phyloP scores from a whole-genome alignment of 2,797 vertebrate species.

The Cynodonichthys magdalenae region DNA sequence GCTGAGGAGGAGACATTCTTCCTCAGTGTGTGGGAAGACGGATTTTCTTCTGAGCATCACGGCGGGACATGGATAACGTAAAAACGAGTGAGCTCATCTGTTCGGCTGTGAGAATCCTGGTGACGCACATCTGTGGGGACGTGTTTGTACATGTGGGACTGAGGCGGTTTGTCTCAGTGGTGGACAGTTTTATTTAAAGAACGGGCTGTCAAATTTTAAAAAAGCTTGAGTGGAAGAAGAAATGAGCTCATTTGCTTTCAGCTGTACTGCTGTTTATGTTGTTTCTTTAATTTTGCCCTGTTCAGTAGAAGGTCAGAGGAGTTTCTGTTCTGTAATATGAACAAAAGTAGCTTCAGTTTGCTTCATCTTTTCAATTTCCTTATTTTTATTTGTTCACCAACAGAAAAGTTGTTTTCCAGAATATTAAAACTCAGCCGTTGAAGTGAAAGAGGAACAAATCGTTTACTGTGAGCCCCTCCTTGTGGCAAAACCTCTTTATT shows the following conservation, averaged over 20 bases:
- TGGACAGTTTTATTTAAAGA: neutral
- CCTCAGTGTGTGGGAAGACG: constrained; percentile 56
- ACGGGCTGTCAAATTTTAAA: neutral
- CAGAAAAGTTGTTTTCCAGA: neutral
- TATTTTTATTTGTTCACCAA: neutral
- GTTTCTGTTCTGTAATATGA: no score
- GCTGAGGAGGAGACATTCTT: constrained; percentile 45
- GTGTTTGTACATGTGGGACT: constrained; percentile 10
- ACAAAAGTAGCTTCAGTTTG: no score
- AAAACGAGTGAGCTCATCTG: neutral
- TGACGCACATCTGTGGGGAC: neutral
- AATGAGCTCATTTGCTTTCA: neutral
- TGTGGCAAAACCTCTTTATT: constrained; percentile 61
- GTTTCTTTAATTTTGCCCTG: neutral
- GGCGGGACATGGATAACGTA: constrained; percentile 32
- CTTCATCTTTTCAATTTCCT: no score
- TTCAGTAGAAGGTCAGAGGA: neutral
- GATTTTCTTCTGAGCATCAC: constrained; percentile 42
- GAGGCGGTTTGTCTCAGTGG: neutral
- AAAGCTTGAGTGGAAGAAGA: neutral
- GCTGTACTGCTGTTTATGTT: neutral
- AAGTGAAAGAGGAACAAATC: neutral
- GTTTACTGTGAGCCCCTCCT: constrained; percentile 64
- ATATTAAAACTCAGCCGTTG: neutral
- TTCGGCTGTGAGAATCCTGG: constrained; percentile 5